Conservation (phyloP, 1,140 invertebrate species). For the Heliconius hewitsoni region DNA sequence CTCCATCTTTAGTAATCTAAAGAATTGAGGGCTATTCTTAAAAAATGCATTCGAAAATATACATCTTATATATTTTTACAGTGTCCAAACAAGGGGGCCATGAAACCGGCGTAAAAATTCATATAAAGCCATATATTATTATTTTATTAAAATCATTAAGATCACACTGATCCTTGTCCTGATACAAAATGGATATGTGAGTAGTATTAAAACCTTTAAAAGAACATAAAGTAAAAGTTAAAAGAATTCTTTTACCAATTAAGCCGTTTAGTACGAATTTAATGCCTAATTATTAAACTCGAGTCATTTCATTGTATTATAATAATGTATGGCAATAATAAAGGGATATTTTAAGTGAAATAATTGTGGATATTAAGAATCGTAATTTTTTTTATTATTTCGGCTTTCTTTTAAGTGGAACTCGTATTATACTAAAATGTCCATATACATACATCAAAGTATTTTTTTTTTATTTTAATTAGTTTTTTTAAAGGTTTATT, state of each 20-base stretch:
- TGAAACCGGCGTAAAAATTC: background rate
- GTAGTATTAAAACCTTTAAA: slow-evolving; percentile 5
- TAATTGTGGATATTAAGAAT: slow-evolving; percentile 5
- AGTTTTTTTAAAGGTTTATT: background rate
- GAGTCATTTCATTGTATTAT: slow-evolving; percentile 1
- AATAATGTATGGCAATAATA: slow-evolving; percentile 10
- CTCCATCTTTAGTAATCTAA: background rate
- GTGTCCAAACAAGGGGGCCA: slow-evolving; percentile 6
- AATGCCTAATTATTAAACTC: slow-evolving; percentile 5
- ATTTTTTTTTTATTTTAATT: background rate
- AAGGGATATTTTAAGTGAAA: slow-evolving; percentile 2
- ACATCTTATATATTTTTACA: background rate
- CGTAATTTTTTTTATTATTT: background rate
- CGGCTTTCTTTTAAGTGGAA: slow-evolving; percentile 1
- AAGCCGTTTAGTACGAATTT: slow-evolving; percentile 4
- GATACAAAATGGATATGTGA: background rate
- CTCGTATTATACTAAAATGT: background rate
- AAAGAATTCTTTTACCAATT: slow-evolving; percentile 5
- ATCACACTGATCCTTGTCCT: background rate
- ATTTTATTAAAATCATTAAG: background rate
- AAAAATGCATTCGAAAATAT: background rate
- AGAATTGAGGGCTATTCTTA: background rate
- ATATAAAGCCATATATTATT: background rate
- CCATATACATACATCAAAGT: background rate
- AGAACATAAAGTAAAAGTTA: slow-evolving; percentile 1